phyloP scores from a whole-genome alignment of 1,140 invertebrate species.

The Procambarus virginalis region DNA sequence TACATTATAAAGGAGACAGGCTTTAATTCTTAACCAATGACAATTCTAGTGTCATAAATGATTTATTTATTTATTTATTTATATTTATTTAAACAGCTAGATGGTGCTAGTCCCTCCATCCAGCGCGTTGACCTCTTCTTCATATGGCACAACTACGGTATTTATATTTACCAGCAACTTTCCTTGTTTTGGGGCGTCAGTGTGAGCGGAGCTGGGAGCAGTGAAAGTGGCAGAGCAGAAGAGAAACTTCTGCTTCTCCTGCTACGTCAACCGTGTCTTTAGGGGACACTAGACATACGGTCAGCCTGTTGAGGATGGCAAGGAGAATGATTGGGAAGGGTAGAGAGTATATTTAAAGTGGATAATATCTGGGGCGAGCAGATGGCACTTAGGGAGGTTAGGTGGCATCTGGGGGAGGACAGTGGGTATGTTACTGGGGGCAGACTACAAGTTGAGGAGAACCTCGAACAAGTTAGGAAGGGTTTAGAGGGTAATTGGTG shows the following conservation, averaged over 20 bases:
- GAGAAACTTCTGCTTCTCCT: neutral
- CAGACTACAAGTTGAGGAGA: too few species aligned
- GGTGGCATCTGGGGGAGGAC: neutral
- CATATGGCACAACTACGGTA: too few species aligned
- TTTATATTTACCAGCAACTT: too few species aligned
- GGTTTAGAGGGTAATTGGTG: too few species aligned
- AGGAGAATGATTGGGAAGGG: neutral
- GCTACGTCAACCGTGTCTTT: neutral
- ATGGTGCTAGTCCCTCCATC: too few species aligned
- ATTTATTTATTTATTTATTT: too few species aligned
- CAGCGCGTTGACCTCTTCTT: too few species aligned
- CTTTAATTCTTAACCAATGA: too few species aligned
- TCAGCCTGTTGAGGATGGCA: neutral
- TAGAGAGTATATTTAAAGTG: neutral
- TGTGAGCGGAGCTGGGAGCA: neutral
- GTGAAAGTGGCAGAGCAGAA: neutral
- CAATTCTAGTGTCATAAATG: too few species aligned
- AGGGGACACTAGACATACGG: neutral
- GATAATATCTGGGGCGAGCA: neutral
- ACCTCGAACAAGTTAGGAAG: too few species aligned
- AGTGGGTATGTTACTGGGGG: neutral
- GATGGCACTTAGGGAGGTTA: neutral
- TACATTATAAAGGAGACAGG: too few species aligned
- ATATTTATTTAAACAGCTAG: too few species aligned
- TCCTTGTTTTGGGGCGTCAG: neutral